Evolutionary conservation across 2,113 vertebrate species (phyloP).

Genomic region (Nannospalax galili): DNA sequence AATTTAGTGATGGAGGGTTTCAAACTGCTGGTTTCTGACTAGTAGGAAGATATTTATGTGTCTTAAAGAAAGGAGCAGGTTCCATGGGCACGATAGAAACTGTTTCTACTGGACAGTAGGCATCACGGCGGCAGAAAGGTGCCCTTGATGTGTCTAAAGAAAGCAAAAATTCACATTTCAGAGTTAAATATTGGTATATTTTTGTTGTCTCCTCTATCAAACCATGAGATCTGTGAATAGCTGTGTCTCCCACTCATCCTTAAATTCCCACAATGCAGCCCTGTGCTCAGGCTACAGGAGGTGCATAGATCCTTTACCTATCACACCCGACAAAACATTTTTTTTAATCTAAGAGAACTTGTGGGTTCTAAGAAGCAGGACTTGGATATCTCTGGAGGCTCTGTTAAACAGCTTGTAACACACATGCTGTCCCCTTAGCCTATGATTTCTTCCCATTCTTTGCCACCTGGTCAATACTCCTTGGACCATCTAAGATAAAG

Average conservation of each 20-base stretch:
- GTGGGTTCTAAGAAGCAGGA: not conserved
- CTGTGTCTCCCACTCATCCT: not conserved
- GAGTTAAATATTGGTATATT: not conserved
- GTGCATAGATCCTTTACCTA: not conserved
- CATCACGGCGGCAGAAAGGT: not conserved
- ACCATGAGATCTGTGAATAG: not conserved
- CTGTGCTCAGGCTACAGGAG: not conserved
- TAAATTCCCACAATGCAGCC: not conserved
- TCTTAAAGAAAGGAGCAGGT: not conserved
- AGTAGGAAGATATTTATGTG: not conserved
- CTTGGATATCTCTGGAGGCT: not conserved
- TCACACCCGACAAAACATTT: not conserved
- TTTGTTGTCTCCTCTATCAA: not conserved
- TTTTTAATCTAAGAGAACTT: not conserved
- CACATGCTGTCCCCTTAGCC: not conserved
- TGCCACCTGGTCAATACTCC: not conserved
- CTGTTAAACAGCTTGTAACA: not conserved
- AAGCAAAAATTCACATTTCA: not conserved
- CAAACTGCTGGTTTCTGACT: slow-evolving; percentile 26
- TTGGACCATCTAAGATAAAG: not conserved
- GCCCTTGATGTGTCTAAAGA: not conserved
- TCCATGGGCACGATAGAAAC: not conserved
- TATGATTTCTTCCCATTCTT: not conserved
- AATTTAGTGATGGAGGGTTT: slow-evolving; percentile 51
- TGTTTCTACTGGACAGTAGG: not conserved